Base-by-base conservation (phyloP, 2,797 vertebrate species). In the Valencia hispanica region DNA sequence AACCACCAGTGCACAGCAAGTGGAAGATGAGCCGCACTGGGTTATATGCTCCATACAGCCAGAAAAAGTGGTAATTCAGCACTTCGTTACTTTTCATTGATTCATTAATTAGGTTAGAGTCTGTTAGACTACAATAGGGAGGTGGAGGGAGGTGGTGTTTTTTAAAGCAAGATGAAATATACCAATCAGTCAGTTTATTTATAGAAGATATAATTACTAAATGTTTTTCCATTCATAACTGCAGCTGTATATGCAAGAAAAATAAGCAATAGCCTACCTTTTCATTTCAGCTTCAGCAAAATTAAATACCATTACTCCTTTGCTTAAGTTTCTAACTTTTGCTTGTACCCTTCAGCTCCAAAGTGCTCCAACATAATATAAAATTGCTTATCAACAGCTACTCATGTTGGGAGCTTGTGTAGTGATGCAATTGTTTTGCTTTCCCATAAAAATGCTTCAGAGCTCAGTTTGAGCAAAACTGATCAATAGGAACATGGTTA, bases 401-500 rank as follows among this genome's bases (percentile, higher is more conserved):
- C 34, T 77, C 14, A 39, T 22, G 48, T 51, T 66, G 0, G 32
- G 0, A 2, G 0, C 48, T 68, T 59, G 0, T 0, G 66, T 32
- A 51, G 11, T 70, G 22, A 68, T 53, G 45, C 30, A 3, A 34
- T 25, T 72, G 65, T 34, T 1, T 72, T 57, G 36, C 36, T 53
- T 69, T 0, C 68, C 68, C 47, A 1, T 63, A 63, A 36, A 63
- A 66, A 66, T 2, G 48, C 45, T 47, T 39, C 70, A 57, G 43
- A 50, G 65, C 70, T 57, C 30, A 2, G 72, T 41, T 48, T 69
- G 41, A 84, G 82, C 66, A 48, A 48, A 74, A n/a, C 22, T 51
- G 74, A 88, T 87, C 78, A 78, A 84, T 86, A 69, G 10, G 36
- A 79, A 88, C 41, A n/a, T 11, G 48, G 76, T 91, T 85, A 79